Base-by-base conservation (phyloP, 2,888 invertebrate species). In the Eueremaeus valkanovi region DNA sequence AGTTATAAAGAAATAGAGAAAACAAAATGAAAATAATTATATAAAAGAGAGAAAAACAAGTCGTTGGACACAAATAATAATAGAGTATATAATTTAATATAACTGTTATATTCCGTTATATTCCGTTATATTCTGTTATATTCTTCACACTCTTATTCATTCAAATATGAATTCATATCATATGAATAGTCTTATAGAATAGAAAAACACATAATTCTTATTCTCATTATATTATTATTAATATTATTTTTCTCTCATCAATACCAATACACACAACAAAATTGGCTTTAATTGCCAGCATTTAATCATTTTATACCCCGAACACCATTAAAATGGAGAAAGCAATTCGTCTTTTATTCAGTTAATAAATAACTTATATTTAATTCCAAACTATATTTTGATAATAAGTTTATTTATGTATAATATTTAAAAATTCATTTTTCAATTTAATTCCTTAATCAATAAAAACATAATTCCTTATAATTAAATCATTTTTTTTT, bases 201-300 rank as follows among this genome's bases (percentile, higher is more conserved):
- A 36, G 36, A 36, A 36, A 36, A 36, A 45, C 24, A 55, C 55
- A 55, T 55, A 55, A 27, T 55, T 55, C 27, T 55, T 55, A 27
- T 55, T 55, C 55, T 55, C 27, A 55, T 55, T 55, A 55, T 55
- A 55, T 55, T 55, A 55, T 55, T 55, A 55, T 55, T 55, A 55
- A 55, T 55, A 24, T 55, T 8, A 8, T 36, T 27, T 13, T 55
- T 55, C 55, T 27, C 55, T 55, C 27, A 24, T 55, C 21, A 24
- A 27, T 27, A 27, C 24, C 11, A 9, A 24, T 27, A 55, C 27
- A 55, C 27, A 55, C 55, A 55, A 55, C 24, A 55, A 55, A 55
- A 27, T 55, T 6, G 27, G 27, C 21, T 13, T 24, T 24, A 55
- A 55, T n/a, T 24, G 24, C 11, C 21, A 55, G 55, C 27, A 51